Percentiles rank a stretch among this genome's conserved stretches.
Conservation (phyloP, 2,113 vertebrate species). For the Mellivora capensis region DNA sequence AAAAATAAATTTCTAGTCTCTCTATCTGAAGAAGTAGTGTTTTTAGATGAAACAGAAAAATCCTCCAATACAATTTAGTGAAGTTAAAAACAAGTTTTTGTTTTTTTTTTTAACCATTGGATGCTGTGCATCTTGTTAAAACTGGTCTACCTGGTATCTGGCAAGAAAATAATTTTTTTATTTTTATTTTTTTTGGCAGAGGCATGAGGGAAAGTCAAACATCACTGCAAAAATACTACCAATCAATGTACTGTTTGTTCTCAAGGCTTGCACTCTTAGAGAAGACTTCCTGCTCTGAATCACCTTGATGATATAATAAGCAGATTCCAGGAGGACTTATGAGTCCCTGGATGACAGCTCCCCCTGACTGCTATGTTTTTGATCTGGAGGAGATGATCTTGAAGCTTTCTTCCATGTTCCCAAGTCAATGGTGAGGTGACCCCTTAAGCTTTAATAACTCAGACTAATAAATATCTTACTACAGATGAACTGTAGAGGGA, state of each 20-base stretch:
- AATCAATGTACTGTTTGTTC: slow-evolving; percentile 1
- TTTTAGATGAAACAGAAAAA: slow-evolving; percentile 8
- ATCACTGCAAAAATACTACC: neutral
- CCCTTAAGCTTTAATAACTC: neutral
- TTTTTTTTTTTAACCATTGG: neutral
- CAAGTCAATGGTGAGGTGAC: neutral
- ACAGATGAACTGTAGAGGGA: neutral
- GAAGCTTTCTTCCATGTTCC: neutral
- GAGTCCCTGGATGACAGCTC: neutral
- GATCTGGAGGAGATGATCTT: neutral
- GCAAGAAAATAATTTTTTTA: neutral
- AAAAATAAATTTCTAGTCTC: neutral
- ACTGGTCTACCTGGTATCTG: neutral
- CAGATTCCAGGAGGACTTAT: neutral
- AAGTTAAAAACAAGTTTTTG: neutral
- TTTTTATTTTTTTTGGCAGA: neutral
- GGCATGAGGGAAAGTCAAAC: neutral
- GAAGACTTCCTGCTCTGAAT: neutral
- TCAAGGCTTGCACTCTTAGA: neutral
- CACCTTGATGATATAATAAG: neutral
- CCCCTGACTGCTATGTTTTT: neutral
- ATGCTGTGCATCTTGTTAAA: neutral
- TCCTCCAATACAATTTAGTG: neutral
- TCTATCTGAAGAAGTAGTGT: neutral
- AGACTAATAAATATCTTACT: neutral